phyloP scores from a whole-genome alignment of 2,888 invertebrate species.

The Vanessa cardui region DNA sequence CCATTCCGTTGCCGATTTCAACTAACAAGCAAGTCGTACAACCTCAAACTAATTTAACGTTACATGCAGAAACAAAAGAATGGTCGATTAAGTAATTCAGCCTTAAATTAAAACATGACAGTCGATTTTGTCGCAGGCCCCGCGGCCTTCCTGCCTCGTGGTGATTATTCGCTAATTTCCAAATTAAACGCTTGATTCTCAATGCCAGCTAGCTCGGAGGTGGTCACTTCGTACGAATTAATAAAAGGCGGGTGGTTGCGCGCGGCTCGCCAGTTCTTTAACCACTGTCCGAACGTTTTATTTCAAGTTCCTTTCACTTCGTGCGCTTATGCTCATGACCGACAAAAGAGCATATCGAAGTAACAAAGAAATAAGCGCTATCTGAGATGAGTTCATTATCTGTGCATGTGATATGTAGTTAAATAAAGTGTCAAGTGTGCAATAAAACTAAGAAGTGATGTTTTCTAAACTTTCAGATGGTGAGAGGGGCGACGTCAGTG shows the following conservation, averaged over 20 bases:
- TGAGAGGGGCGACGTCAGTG: slow-evolving; percentile 81
- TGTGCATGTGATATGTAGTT: slow-evolving; percentile 27
- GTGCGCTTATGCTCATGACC: slow-evolving; percentile 74
- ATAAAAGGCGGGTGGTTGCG: slow-evolving; percentile 77
- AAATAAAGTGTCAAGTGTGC: slow-evolving; percentile 28
- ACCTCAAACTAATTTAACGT: slow-evolving; percentile 28
- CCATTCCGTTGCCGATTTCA: slow-evolving; percentile 25
- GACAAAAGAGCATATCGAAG: slow-evolving; percentile 57
- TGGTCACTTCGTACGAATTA: slow-evolving; percentile 69
- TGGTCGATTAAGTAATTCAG: slow-evolving; percentile 44
- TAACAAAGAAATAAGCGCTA: slow-evolving; percentile 62
- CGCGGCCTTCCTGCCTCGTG: slow-evolving; percentile 75
- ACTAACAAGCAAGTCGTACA: slow-evolving; percentile 38
- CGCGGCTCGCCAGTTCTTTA: slow-evolving; percentile 73
- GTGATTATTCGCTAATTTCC: slow-evolving; percentile 78
- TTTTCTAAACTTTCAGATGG: slow-evolving; percentile 80
- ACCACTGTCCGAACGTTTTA: slow-evolving; percentile 72
- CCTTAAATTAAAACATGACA: slow-evolving; percentile 53
- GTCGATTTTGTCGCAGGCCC: slow-evolving; percentile 66
- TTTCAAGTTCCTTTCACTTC: slow-evolving; percentile 78
- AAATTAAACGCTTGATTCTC: slow-evolving; percentile 80
- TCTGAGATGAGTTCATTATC: slow-evolving; percentile 73
- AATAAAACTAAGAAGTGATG: slow-evolving; percentile 62
- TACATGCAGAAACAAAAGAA: slow-evolving; percentile 42
- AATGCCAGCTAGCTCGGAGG: slow-evolving; percentile 78